Evolutionary conservation across 2,113 vertebrate species (phyloP).

Genomic region (Pandion haliaetus): DNA sequence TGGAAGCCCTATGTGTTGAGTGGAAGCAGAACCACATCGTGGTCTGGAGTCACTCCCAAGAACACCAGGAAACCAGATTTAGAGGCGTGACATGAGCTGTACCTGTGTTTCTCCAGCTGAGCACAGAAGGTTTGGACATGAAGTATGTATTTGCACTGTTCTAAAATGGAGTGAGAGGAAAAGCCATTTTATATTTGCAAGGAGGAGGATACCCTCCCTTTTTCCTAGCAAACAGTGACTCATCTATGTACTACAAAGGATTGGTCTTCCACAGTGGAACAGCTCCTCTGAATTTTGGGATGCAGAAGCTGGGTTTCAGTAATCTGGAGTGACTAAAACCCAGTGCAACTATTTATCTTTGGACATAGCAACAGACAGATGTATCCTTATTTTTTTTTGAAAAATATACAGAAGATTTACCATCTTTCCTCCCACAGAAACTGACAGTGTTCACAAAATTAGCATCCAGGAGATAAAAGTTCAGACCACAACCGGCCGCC

Average conservation of each 20-base stretch:
- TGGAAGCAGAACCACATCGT: neutral
- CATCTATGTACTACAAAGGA: neutral
- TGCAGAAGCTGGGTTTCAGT: neutral
- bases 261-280: neutral
- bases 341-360: neutral
- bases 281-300: neutral
- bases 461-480: slow-evolving; percentile 42
- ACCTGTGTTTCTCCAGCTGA: neutral
- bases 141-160: neutral
- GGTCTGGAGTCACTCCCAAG: neutral
- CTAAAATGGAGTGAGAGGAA: neutral
- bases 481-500: slow-evolving; percentile 22
- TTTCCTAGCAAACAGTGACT: neutral
- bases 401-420: neutral
- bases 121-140: neutral
- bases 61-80: neutral
- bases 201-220: neutral
- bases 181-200: neutral
- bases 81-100: neutral
- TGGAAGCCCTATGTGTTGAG: neutral
- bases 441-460: slow-evolving; percentile 35
- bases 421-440: neutral
- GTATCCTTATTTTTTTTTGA: neutral
- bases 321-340: neutral
- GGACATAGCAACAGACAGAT: neutral